Base-by-base conservation (phyloP, 2,797 vertebrate species). In the Sternarchorhynchus goeldii region DNA sequence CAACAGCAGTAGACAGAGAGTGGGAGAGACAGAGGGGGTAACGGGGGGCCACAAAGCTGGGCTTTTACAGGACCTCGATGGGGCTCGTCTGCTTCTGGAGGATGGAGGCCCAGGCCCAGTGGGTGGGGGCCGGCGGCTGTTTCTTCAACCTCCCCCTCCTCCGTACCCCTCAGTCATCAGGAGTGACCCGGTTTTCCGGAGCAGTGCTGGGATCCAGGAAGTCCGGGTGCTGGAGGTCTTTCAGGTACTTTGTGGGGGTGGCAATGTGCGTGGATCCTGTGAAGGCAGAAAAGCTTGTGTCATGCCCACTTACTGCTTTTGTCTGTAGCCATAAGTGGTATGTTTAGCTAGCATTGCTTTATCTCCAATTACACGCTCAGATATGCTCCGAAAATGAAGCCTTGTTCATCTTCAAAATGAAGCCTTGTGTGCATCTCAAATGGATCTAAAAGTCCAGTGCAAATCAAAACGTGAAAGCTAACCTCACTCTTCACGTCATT, bases 181-280 rank as follows among this genome's bases (percentile, higher is more conserved):
- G 81, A 77, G 88, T 95, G 93, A 87, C 93, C 90, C 93, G 93
- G 91, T 88, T 86, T 77, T 98, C 97, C 85, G 95, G 94, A 88
- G 94, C 92, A 86, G 93, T 91, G 86, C 93, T 96, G 81, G 96
- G 96, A 90, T 98, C 97, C 92, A 96, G 89, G 94, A 99, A 98
- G 94, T 98, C 97, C 87, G 93, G 93, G 92, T 98, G 96, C 91
- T 97, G 97, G 87, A 99, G 95, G 88, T 97, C 96, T 93, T 95
- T 96, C 88, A 98, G 93, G 93, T 96, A 99, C 91, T 96, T 98
- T 87, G 92, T 93, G 82, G 97, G 97, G 86, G 95, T 98, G 87
- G 96, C 92, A 88, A 94, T 95, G 88, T 99, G 96, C 87, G 96
- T 97, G 90, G 95, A 95, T 89, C 97, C 97, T 98, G 93, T 6